Conservation (phyloP, 2,797 vertebrate genomes). For the Ctenochaetus hawaiiensis region DNA sequence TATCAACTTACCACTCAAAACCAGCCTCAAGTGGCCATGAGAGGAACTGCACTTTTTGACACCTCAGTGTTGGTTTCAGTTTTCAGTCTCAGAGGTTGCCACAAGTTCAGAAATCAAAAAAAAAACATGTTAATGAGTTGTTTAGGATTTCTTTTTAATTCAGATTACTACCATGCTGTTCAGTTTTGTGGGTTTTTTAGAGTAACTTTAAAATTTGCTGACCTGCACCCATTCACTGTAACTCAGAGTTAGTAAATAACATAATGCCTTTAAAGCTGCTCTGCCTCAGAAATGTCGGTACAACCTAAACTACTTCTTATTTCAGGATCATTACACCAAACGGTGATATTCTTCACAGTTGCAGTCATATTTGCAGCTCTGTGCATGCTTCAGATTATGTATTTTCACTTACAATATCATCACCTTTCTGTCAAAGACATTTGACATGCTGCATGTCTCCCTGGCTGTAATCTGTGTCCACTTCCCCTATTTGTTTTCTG, state of each 20-base stretch:
- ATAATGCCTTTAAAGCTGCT: background rate
- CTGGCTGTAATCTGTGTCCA: conserved; percentile 35
- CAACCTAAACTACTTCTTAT: background rate
- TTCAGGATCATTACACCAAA: background rate
- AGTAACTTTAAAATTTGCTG: background rate
- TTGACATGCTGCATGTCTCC: conserved; percentile 4
- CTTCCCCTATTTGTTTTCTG: conserved; percentile 47
- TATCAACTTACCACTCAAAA: no score
- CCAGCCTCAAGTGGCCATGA: no score
- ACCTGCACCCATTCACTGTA: background rate
- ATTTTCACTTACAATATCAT: background rate
- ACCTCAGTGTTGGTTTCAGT: no score
- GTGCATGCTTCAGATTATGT: background rate
- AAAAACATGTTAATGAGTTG: no score
- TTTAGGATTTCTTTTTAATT: background rate
- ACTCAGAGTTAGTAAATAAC: background rate
- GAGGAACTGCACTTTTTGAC: no score
- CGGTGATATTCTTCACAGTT: background rate
- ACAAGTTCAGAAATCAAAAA: no score
- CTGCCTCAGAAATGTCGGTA: background rate
- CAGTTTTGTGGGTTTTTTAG: background rate
- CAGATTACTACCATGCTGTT: background rate
- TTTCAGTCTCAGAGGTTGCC: no score
- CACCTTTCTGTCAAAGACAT: background rate
- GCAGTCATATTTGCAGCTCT: background rate